Percentiles rank a stretch among this genome's conserved stretches.
phyloP scores from a whole-genome alignment of 64 coral and sea anemone genomes.

The Stylophora pistillata region DNA sequence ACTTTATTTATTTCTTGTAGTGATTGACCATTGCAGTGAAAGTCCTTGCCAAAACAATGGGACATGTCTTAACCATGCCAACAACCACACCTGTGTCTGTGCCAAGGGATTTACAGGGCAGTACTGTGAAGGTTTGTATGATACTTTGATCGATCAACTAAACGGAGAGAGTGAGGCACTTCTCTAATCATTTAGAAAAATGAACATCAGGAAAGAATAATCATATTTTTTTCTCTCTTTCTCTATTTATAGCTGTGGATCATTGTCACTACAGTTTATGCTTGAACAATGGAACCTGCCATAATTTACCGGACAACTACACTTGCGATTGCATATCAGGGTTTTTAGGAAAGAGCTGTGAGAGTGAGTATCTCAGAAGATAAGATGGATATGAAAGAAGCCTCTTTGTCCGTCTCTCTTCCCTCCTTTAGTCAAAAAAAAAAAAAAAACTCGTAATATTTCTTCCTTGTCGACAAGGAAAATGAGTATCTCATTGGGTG shows the following conservation, averaged over 20 bases:
- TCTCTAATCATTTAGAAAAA: too few species aligned
- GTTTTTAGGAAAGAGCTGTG: not conserved
- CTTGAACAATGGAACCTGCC: not conserved
- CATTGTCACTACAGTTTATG: not conserved
- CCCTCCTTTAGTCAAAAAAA: too few species aligned
- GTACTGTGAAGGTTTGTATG: not conserved
- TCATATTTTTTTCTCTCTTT: not conserved
- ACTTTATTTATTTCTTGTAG: not conserved
- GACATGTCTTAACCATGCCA: not conserved
- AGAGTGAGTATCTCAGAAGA: not conserved
- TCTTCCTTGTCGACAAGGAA: too few species aligned
- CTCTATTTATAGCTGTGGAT: not conserved
- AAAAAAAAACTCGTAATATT: too few species aligned
- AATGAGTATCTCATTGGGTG: too few species aligned
- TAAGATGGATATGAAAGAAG: not conserved
- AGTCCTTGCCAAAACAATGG: conserved; percentile 6
- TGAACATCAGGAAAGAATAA: too few species aligned
- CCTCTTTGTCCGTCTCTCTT: too few species aligned
- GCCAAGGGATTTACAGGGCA: not conserved
- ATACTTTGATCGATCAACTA: too few species aligned
- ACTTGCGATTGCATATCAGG: not conserved
- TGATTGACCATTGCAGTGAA: not conserved
- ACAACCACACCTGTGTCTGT: not conserved
- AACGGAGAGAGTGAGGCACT: too few species aligned
- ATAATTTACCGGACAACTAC: not conserved